Base-by-base conservation (phyloP, 2,113 vertebrate species). In the Esox niger region DNA sequence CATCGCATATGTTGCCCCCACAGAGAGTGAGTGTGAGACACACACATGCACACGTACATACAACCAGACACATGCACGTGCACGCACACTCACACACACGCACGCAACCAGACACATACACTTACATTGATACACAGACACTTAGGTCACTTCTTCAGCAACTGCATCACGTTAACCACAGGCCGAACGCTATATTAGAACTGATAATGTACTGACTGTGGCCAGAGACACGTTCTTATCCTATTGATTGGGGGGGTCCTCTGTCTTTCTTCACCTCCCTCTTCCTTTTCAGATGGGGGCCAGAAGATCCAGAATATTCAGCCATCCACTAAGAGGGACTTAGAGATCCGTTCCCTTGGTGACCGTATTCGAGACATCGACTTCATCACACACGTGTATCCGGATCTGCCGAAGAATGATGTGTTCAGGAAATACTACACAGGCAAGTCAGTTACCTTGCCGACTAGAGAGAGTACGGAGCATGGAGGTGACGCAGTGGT, bases 221-320 rank as follows among this genome's bases (percentile, higher is more conserved):
- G 15, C 4, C 38, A 15, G 38, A 43, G 38, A 43, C 5, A 17
- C 15, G 17, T 43, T 43, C 13, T 43, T 17, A 52, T 21, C 8
- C 5, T 52, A n/a, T n/a, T n/a, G n/a, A n/a, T n/a, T n/a, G n/a
- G n/a, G n/a, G n/a, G n/a, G 47, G 8, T n/a, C 59, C 47, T 23
- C n/a, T n/a, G n/a, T 26, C 35, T 47, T 62, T 47, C 7, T 38
- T 1, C 25, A 27, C 56, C 33, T 20, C 46, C 33, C 6, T 1
- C 49, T 10, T 20, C 61, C 43, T 26, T 10, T 78, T 21, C 69
- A 92, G 88, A 75, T 89, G 95, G 95, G 15, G 88, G 91, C 71
- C 85, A 92, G 77, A 94, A 92, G 80, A 93, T 99, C 70, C 94
- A 95, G 86, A 98, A 99, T 74, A 97, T 99, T 75, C 94, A 96